These are phyloP conservation scores for Xanthia togata DNA, from an alignment of 2,888 invertebrate genomes.

Conservation along the genomic window DNA sequence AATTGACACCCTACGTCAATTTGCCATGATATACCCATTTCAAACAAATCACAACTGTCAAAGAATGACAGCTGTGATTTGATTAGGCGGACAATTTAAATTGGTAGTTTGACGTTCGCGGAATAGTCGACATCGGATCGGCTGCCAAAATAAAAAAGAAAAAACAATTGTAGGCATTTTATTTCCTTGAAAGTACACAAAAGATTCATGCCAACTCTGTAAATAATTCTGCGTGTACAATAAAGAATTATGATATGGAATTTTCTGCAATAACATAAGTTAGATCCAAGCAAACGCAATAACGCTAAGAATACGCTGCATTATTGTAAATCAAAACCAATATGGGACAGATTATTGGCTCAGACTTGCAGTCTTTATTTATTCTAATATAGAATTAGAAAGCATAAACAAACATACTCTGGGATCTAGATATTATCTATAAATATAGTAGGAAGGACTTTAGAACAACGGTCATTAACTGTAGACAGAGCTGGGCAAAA, in stretches of 20 bases:
- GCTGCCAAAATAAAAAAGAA: too few relatives aligned
- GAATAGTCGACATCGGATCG: too few relatives aligned
- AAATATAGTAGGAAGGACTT: conserved; percentile 21
- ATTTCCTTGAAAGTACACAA: too few relatives aligned
- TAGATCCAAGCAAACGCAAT: background rate
- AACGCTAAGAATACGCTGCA: background rate
- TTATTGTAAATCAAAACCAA: conserved; percentile 29
- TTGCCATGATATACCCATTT: background rate
- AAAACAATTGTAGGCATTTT: too few relatives aligned
- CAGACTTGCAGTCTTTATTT: background rate
- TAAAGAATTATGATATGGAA: background rate
- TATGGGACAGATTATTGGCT: conserved; percentile 25
- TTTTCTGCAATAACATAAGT: background rate
- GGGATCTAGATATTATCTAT: conserved; percentile 5
- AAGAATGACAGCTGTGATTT: background rate
- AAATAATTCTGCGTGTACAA: too few relatives aligned
- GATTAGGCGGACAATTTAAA: background rate
- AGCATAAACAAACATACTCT: background rate
- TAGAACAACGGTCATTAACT: background rate
- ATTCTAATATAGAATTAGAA: conserved; percentile 3
- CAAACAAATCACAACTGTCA: background rate
- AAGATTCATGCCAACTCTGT: too few relatives aligned
- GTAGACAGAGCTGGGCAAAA: too few relatives aligned
- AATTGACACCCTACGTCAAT: background rate
- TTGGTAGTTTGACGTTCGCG: too few relatives aligned